Evolutionary conservation across 2,113 vertebrate species (phyloP), one percentile per base, ranked within the genome.

Genomic region (Phodopus roborovskii): DNA sequence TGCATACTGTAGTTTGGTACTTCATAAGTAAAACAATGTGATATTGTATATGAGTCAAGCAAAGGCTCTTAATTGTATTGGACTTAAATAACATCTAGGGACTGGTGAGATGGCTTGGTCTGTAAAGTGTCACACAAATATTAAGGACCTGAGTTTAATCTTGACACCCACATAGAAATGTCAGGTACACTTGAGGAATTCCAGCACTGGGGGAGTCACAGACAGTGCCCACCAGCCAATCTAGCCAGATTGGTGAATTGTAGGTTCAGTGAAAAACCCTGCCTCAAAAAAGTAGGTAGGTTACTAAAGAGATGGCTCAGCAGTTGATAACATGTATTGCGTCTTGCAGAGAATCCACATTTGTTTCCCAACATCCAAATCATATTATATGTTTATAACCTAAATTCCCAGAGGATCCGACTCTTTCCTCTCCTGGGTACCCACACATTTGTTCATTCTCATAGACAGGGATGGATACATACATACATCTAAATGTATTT

Each of bases 11-110:
- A 66, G 68, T 93, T 96, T 73, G 45, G 15, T 87, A 58, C 16
- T 56, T 91, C 15, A 81, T 92, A 82, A 82, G 68, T 91, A 86
- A 88, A 95, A 89, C 77, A 36, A 0, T 82, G 36, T 94, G 88
- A 79, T 50, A 62, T 42, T 83, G 62, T 42, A 62, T 71, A 28
- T 42, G 62, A 42, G 24, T 92, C 26, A 94, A 77, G 26, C 94
- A 95, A 95, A 90, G 33, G 94, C 2, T 7, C 36, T 56, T 87
- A 33, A 33, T 33, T 96, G 36, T 58, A 30, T 93, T 91, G 91
- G 30, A 48, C 85, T 77, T 77, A 90, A 60, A 92, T 60, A 82
- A 60, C 53, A 92, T 58, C 50, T 86, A 50, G 33, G 42, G 60
- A 68, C 17, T 71, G 48, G 48, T n/a, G 33, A 71, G 66, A 70